Evolutionary conservation across 2,888 invertebrate species (phyloP).

Genomic region (Callyntrura sp.): DNA sequence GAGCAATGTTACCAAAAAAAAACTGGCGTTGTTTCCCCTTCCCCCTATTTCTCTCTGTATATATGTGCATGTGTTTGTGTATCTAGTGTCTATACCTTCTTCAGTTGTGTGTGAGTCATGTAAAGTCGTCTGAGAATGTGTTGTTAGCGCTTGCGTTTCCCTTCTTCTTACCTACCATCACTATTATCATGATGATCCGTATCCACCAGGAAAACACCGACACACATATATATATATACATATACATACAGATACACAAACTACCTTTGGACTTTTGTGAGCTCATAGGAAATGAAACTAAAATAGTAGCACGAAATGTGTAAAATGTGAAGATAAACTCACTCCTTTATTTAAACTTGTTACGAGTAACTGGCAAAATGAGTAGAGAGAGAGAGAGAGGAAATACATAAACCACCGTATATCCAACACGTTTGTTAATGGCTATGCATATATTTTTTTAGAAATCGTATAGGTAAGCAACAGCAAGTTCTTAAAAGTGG

Average conservation of each 20-base stretch:
- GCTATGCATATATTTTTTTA: no score
- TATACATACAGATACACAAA: neutral
- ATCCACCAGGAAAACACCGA: no score
- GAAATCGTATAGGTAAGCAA: conserved; percentile 51
- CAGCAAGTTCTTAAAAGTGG: conserved; percentile 56
- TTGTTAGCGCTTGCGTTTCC: conserved; percentile 38
- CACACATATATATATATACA: no score
- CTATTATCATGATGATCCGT: neutral
- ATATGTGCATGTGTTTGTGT: no score
- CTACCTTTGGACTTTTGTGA: no score
- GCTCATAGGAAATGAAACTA: neutral
- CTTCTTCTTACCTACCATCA: conserved; percentile 12
- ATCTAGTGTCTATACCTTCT: no score
- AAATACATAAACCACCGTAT: neutral
- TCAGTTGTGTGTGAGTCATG: neutral
- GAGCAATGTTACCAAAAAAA: no score
- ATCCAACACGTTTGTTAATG: no score
- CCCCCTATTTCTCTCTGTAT: neutral
- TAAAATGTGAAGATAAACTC: neutral
- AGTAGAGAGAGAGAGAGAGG: conserved; percentile 25
- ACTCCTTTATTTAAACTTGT: no score
- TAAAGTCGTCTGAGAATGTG: neutral
- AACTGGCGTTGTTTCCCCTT: neutral
- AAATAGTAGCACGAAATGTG: neutral
- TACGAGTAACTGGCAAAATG: conserved; percentile 26